A percentile compares a stretch with the other conserved stretches of the same genome.
Evolutionary conservation across 2,113 vertebrate species (phyloP).

Genomic region (Chionodraco myersi): DNA sequence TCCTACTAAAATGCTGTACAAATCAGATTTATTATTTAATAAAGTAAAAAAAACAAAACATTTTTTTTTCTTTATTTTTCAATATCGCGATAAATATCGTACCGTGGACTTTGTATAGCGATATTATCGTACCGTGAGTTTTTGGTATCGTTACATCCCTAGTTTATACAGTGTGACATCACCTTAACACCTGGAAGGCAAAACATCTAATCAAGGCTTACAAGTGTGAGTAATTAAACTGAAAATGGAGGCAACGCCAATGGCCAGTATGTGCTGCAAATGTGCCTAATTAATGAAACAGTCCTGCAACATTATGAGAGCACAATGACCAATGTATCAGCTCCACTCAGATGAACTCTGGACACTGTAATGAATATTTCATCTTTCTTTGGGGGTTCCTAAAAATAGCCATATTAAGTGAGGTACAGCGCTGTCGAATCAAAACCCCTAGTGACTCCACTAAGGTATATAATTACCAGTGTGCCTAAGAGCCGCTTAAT

Average conservation of each 20-base stretch:
- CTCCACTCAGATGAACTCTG: constrained; percentile 28
- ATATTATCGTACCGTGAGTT: too few relatives aligned
- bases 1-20: too few relatives aligned
- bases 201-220: constrained; percentile 44
- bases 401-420: constrained; percentile 49
- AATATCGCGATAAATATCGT: too few relatives aligned
- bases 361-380: constrained; percentile 42
- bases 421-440: constrained; percentile 39
- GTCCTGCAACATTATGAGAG: constrained; percentile 14
- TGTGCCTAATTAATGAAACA: constrained; percentile 47
- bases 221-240: constrained; percentile 57
- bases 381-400: constrained; percentile 34
- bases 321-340: constrained; percentile 30
- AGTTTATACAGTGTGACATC: constrained; percentile 45
- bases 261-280: constrained; percentile 30
- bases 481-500: constrained; percentile 9
- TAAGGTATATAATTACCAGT: constrained; percentile 34
- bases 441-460: constrained; percentile 27
- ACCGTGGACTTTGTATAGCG: too few relatives aligned
- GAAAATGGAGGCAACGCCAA: constrained; percentile 23
- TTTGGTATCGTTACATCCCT: too few relatives aligned
- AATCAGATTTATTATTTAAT: too few relatives aligned
- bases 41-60: too few relatives aligned
- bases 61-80: too few relatives aligned
- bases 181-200: constrained; percentile 39